Evolutionary conservation across 2,888 invertebrate genomes (phyloP), one percentile per base, ranked within the genome.

Genomic region (Lycocerus yunnanus): DNA sequence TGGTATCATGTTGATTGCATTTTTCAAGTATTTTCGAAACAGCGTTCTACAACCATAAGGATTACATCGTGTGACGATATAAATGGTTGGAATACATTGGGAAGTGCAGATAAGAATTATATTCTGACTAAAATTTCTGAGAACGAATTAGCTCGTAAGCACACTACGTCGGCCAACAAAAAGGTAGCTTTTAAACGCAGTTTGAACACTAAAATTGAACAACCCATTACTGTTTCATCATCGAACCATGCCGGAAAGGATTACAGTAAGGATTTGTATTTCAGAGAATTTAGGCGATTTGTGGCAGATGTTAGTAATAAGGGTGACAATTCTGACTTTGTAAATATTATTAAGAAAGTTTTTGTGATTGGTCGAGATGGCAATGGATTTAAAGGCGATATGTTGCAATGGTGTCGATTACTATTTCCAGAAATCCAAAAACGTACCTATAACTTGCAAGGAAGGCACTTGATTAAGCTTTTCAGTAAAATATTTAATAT

Each of bases 361-460:
- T 92, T 96, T 66, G 89, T 88, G 1, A 90, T 90, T 82, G 92
- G 92, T 1, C 86, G 87, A 15, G 89, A 90, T 85, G 87, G 90
- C 82, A 91, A 88, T 58, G 88, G 89, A 10, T 97, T 95, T 84
- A 90, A 93, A 83, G 94, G 97, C 2, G 93, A 97, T 85, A 85
- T 94, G 24, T 88, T 91, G 61, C 87, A 96, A 60, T 94, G 97
- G 95, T 91, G 96, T 84, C 93, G 93, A 82, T 87, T 97, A 78
- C 86, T 98, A 15, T 87, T 98, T 68, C 98, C 97, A 0, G 93
- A 93, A 66, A 93, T 93, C 20, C 90, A 92, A 13, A 96, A 97
- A 85, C 89, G 95, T 76, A 92, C 97, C 27, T 98, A 97, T 85
- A 97, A 98, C 88, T 88, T 98, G 66, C 96, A 97, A 88, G 96